Base-by-base conservation (phyloP, 2,888 invertebrate genomes). In the Standfussiana lucernea region DNA sequence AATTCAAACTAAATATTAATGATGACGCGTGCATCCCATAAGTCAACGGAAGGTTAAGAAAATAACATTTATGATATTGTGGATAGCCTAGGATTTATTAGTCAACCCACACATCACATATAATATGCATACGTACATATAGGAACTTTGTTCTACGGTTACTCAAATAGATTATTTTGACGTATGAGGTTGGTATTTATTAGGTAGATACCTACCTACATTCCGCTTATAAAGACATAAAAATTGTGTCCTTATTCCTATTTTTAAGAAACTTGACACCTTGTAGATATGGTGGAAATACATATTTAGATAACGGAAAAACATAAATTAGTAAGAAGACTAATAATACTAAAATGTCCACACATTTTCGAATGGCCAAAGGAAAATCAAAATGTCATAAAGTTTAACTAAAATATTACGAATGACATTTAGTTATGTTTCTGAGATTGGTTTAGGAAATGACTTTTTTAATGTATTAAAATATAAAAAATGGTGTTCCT, bases 1-100 rank as follows among this genome's bases (percentile, higher is more conserved):
- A 74, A 74, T 56, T 83, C 68, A 83, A 77, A 77, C n/a, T 56
- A 80, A 83, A 69, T 72, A 68, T 72, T 77, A 83, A 74, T 59
- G 68, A 69, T 83, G 71, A 80, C 80, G 65, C 37, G 10, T 56
- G 61, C 15, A 74, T 56, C 68, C 18, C 71, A 74, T 80, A 83
- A 73, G 50, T 77, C 80, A 77, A 28, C 8, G 24, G 47, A 28
- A 45, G 67, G 73, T 83, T 83, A 71, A 68, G 68, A 80, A 71
- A 83, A 73, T 65, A 83, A 68, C 40, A 65, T 64, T 71, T 42
- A 65, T 50, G 50, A 45, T 47, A 50, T 42, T 13, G 32, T 76
- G 8, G 40, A 61, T 64, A 37, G 7, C 32, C 24, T 64, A 37
- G 18, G 18, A 67, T 67, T 45, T 64, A 77, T 62, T 35, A 24